Evolutionary conservation across 2,113 vertebrate species (phyloP).

Genomic region (Zapus hudsonius): DNA sequence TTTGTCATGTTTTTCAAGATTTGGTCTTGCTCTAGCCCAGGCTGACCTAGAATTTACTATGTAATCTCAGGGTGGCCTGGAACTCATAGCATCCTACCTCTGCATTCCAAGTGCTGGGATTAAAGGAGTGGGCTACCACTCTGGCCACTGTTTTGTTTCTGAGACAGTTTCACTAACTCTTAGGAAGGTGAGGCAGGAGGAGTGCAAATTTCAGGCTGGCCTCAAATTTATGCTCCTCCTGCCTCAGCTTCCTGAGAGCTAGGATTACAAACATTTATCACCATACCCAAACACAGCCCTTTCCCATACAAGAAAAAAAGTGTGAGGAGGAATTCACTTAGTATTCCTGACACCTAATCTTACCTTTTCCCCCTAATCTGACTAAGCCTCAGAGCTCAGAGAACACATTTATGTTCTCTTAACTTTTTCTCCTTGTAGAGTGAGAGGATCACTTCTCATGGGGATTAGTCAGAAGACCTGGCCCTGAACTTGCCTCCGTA

Average conservation of each 20-base stretch:
- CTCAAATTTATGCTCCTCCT: neutral
- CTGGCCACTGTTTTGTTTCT: no score
- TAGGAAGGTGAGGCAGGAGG: no score
- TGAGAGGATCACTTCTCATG: neutral
- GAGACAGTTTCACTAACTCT: no score
- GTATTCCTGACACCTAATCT: neutral
- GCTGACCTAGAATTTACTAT: no score
- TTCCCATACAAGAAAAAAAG: neutral
- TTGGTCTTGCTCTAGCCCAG: no score
- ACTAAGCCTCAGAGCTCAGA: neutral
- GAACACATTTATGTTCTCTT: neutral
- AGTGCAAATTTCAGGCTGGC: no score
- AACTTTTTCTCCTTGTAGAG: neutral
- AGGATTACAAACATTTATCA: neutral
- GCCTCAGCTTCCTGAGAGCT: neutral
- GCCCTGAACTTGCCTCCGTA: neutral
- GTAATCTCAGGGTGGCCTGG: no score
- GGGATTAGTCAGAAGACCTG: neutral
- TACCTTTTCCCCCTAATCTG: neutral
- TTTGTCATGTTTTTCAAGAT: neutral
- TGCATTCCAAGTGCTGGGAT: no score
- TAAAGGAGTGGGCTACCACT: no score
- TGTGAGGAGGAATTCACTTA: neutral
- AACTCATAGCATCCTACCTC: no score
- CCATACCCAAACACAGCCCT: neutral